phyloP scores from a whole-genome alignment of 2,888 invertebrate genomes.

The Lithosia quadra region DNA sequence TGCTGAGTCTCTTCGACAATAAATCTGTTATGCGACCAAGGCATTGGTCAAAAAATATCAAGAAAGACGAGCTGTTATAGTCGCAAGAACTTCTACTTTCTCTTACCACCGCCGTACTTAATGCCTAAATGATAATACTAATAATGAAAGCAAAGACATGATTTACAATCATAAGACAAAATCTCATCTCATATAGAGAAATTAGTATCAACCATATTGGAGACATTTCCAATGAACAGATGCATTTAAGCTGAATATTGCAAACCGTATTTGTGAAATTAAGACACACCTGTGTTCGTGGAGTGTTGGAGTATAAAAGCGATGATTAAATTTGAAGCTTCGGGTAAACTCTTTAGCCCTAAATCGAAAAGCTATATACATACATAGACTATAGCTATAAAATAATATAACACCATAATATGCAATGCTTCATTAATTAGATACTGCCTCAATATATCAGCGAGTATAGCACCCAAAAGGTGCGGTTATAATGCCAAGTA shows the following conservation, averaged over 20 bases:
- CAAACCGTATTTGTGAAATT: conserved; percentile 14
- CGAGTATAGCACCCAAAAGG: no score
- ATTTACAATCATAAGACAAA: neutral
- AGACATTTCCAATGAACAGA: conserved; percentile 4
- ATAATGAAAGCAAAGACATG: neutral
- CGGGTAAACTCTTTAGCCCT: neutral
- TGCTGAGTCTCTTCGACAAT: no score
- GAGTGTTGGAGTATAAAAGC: neutral
- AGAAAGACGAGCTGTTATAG: no score
- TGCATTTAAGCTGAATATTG: conserved; percentile 16
- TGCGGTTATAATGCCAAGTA: no score
- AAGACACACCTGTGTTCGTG: conserved; percentile 4
- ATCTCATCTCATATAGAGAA: neutral
- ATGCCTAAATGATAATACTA: neutral
- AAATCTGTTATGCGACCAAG: no score
- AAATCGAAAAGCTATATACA: neutral
- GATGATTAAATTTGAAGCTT: conserved; percentile 7
- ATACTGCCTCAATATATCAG: no score
- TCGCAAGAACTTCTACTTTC: neutral
- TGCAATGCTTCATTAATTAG: no score
- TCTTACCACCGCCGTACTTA: neutral
- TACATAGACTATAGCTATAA: no score
- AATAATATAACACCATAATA: no score
- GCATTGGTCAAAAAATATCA: no score
- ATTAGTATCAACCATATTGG: conserved; percentile 3